Percentiles rank a stretch among this genome's conserved stretches.
These are phyloP conservation scores for Mythimna albipuncta DNA, from an alignment of 2,888 invertebrate species.

Conservation along the genomic window DNA sequence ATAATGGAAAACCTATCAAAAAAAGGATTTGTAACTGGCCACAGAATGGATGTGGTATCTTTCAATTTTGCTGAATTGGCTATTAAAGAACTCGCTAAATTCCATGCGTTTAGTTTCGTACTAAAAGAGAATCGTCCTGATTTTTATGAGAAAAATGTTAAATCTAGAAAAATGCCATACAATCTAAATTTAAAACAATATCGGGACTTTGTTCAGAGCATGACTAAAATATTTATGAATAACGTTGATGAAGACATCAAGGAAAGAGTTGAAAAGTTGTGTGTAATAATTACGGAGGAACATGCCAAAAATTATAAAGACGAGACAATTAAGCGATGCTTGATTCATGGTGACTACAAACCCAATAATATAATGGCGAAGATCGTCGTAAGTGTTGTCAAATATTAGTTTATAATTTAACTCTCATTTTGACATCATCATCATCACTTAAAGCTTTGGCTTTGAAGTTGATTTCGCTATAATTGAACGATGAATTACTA, in stretches of 20 bases:
- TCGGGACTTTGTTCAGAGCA: constrained; percentile 58
- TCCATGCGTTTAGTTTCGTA: constrained; percentile 76
- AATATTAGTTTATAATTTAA: neutral
- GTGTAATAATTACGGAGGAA: constrained; percentile 58
- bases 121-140: constrained; percentile 68
- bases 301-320: constrained; percentile 64
- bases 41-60: constrained; percentile 71
- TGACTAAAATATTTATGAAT: constrained; percentile 55
- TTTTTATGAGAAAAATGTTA: constrained; percentile 71
- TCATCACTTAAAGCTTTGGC: no score
- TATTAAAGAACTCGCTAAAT: constrained; percentile 76
- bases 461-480: no score
- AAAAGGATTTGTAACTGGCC: constrained; percentile 70
- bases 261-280: constrained; percentile 60
- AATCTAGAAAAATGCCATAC: constrained; percentile 53
- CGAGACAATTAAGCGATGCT: constrained; percentile 58
- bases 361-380: constrained; percentile 77
- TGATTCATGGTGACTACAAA: constrained; percentile 81
- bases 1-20: constrained; percentile 76
- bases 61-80: constrained; percentile 73
- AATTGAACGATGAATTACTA: no score
- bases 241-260: constrained; percentile 64
- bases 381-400: constrained; percentile 70
- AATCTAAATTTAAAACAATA: constrained; percentile 66
- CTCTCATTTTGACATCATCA: no score